Conservation (phyloP, 2,888 invertebrate genomes). For the Thera britannica region DNA sequence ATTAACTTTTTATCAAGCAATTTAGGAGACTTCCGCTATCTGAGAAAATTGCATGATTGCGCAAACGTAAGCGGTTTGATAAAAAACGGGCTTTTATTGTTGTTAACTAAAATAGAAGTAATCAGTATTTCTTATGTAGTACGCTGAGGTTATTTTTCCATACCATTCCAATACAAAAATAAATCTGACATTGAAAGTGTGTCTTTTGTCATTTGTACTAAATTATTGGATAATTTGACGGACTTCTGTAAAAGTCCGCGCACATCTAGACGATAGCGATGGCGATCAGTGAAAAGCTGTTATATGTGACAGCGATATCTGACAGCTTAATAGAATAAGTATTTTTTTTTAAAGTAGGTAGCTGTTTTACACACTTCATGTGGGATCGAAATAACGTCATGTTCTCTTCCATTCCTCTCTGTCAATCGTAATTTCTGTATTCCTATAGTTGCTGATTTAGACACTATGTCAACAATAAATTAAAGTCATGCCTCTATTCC, state of each 20-base stretch:
- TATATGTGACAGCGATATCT: too few relatives aligned
- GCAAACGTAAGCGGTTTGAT: not conserved
- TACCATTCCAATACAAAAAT: constrained; percentile 1
- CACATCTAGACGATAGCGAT: too few relatives aligned
- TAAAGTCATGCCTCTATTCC: constrained; percentile 17
- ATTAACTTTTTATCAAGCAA: not conserved
- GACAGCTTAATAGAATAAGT: too few relatives aligned
- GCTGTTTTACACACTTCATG: constrained; percentile 2
- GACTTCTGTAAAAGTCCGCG: too few relatives aligned
- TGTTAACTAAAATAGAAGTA: not conserved
- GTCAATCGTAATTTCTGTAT: too few relatives aligned
- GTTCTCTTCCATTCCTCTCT: too few relatives aligned
- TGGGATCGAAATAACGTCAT: too few relatives aligned
- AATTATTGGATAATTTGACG: too few relatives aligned
- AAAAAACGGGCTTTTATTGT: too few relatives aligned
- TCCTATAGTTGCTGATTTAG: too few relatives aligned
- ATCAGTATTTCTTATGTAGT: not conserved
- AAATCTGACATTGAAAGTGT: constrained; percentile 12
- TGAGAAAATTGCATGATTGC: constrained; percentile 8
- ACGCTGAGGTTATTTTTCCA: not conserved
- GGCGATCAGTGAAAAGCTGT: too few relatives aligned
- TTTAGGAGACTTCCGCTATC: constrained; percentile 1
- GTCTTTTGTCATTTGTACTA: too few relatives aligned
- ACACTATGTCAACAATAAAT: constrained; percentile 22
- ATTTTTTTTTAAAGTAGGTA: not conserved